Percentiles rank a stretch among this genome's conserved stretches.
These are phyloP conservation scores for Eurosta solidaginis DNA, from an alignment of 1,140 invertebrate species.

Conservation along the genomic window DNA sequence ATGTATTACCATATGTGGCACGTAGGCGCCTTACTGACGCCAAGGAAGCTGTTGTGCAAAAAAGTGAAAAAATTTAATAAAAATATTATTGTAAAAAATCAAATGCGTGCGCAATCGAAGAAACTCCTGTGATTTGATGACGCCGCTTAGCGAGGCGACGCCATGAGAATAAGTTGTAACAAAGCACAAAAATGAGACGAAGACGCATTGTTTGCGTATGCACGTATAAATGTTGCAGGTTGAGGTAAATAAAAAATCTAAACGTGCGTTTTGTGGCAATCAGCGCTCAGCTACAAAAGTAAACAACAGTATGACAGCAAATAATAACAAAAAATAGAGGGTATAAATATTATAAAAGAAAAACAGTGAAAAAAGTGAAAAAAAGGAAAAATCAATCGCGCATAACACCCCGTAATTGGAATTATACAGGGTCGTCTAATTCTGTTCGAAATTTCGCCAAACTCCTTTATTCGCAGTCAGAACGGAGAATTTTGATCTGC, in stretches of 20 bases:
- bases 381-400: too few relatives aligned
- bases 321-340: background rate
- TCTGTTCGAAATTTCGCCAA: too few relatives aligned
- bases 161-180: background rate
- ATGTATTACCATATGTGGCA: background rate
- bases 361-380: too few relatives aligned
- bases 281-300: constrained; percentile 7
- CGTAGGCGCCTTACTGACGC: background rate
- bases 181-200: background rate
- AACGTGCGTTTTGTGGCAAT: background rate
- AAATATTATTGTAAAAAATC: too few relatives aligned
- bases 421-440: too few relatives aligned
- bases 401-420: too few relatives aligned
- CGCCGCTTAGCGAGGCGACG: background rate
- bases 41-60: background rate
- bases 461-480: too few relatives aligned
- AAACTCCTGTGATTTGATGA: background rate
- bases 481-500: too few relatives aligned
- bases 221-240: background rate
- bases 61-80: background rate
- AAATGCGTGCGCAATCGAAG: background rate
- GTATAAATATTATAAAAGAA: background rate
- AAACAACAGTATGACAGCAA: constrained; percentile 8
- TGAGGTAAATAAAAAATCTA: background rate
- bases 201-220: background rate